Percentiles rank a stretch among this genome's conserved stretches.
Evolutionary conservation across 2,797 vertebrate genomes (phyloP).

Genomic region (Macropodus opercularis): DNA sequence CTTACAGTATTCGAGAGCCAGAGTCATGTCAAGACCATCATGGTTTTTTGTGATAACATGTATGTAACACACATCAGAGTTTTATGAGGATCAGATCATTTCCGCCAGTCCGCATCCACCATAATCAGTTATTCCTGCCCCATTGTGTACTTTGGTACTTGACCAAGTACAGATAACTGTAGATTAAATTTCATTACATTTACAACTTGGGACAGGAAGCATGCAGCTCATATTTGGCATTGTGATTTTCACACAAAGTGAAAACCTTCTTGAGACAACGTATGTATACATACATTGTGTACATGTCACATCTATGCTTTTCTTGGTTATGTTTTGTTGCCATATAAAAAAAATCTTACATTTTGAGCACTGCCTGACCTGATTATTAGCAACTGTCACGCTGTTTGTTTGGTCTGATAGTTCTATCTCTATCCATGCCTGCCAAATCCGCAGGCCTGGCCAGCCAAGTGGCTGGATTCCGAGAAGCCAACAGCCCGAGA

Average conservation of each 20-base stretch:
- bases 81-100: too few species aligned
- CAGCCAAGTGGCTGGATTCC: slow-evolving; percentile 75
- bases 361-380: slow-evolving; percentile 18
- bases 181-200: neutral
- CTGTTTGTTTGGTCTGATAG: slow-evolving; percentile 35
- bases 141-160: slow-evolving; percentile 34
- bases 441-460: slow-evolving; percentile 59
- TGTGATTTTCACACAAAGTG: too few species aligned
- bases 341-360: neutral
- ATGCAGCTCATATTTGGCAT: too few species aligned
- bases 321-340: neutral
- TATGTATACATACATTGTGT: neutral
- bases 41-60: neutral
- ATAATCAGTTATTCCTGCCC: neutral
- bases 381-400: slow-evolving; percentile 31
- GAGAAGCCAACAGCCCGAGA: slow-evolving; percentile 71
- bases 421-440: slow-evolving; percentile 48
- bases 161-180: slow-evolving; percentile 10
- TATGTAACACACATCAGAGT: neutral
- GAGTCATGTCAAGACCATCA: neutral
- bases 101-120: too few species aligned
- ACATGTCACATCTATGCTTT: too few species aligned
- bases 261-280: neutral
- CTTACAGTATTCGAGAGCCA: too few species aligned
- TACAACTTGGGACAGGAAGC: too few species aligned